Conservation (phyloP, 2,113 vertebrate species). For the Kobus ellipsiprymnus region DNA sequence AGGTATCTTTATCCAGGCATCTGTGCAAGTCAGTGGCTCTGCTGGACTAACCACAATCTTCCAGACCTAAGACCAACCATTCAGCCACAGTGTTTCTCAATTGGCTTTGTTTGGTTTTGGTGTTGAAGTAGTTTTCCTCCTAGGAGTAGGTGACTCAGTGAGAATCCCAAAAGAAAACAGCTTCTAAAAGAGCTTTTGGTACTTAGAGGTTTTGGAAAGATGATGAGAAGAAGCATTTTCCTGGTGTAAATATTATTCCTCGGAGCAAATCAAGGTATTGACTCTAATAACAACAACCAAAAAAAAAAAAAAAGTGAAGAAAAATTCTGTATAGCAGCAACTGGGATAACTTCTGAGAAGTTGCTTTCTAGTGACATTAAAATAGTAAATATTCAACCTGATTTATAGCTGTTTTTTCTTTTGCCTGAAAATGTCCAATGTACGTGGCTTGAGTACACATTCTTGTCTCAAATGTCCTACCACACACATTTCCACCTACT, state of each 20-base stretch:
- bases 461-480: constrained; percentile 63
- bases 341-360: constrained; percentile 63
- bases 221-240: constrained; percentile 51
- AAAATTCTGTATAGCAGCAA: constrained; percentile 43
- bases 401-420: constrained; percentile 73
- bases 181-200: constrained; percentile 64
- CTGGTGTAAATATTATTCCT: constrained; percentile 61
- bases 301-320: constrained; percentile 32
- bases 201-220: constrained; percentile 47
- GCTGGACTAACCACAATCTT: not conserved
- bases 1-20: not conserved
- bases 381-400: constrained; percentile 54
- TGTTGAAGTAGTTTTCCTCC: constrained; percentile 54
- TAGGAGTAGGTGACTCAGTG: constrained; percentile 20
- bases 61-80: not conserved
- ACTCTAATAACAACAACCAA: constrained; percentile 30
- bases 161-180: constrained; percentile 57
- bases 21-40: not conserved
- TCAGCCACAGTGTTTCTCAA: constrained; percentile 24
- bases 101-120: constrained; percentile 56
- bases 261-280: constrained; percentile 55
- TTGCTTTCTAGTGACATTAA: constrained; percentile 66
- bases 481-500: constrained; percentile 66
- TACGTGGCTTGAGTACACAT: constrained; percentile 68
- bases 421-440: constrained; percentile 60